Evolutionary conservation across 2,888 invertebrate genomes (phyloP).

Genomic region (Hypolimnas misippus): DNA sequence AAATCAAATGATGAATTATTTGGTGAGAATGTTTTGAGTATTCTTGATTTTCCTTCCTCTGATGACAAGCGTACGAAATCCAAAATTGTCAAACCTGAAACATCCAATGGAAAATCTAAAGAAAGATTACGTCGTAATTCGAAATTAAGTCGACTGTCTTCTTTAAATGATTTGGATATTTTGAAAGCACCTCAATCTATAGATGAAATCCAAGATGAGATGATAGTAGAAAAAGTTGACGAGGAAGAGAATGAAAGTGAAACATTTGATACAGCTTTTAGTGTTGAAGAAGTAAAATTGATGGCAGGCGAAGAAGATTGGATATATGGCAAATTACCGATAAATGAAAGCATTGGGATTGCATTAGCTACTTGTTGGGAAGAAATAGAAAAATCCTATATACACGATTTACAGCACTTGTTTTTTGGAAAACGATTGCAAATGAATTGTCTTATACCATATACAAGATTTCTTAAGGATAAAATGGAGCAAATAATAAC

Average conservation of each 20-base stretch:
- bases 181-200: conserved; percentile 55
- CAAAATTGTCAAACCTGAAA: conserved; percentile 69
- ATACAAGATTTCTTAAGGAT: conserved; percentile 78
- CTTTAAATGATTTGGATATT: conserved; percentile 53
- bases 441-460: conserved; percentile 82
- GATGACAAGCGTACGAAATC: conserved; percentile 69
- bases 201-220: conserved; percentile 49
- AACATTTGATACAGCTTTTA: conserved; percentile 46
- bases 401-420: conserved; percentile 81
- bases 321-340: conserved; percentile 73
- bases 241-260: conserved; percentile 53
- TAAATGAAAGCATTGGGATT: conserved; percentile 61
- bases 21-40: conserved; percentile 65
- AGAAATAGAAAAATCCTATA: conserved; percentile 74
- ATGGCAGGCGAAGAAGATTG: conserved; percentile 76
- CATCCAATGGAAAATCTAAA: conserved; percentile 56
- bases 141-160: conserved; percentile 57
- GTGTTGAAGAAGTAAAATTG: conserved; percentile 54
- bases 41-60: conserved; percentile 62
- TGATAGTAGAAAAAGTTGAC: conserved; percentile 47
- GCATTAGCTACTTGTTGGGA: conserved; percentile 81
- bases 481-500: conserved; percentile 82
- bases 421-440: conserved; percentile 84
- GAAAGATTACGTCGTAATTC: conserved; percentile 58
- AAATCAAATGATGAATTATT: conserved; percentile 67